These are phyloP conservation scores for Pelobates cultripes DNA, from an alignment of 2,797 vertebrate species.

Conservation along the genomic window DNA sequence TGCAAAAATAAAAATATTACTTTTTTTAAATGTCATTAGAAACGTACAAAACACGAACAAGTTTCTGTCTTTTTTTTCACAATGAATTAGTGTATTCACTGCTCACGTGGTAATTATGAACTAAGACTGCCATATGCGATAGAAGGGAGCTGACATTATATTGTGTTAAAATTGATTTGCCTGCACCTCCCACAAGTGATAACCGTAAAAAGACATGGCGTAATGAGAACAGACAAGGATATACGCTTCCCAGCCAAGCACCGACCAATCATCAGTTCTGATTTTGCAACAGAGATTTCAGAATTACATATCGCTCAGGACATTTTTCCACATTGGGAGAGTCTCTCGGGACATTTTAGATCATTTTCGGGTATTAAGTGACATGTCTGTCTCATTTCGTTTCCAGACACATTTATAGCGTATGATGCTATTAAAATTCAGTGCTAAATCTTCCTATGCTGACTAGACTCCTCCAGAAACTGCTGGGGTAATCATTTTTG, in stretches of 20 bases:
- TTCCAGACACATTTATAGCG: slow-evolving; percentile 54
- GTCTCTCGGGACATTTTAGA: slow-evolving; percentile 40
- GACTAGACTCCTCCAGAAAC: slow-evolving; percentile 62
- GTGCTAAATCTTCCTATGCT: slow-evolving; percentile 65
- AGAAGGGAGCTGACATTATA: slow-evolving; percentile 19
- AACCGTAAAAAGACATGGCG: slow-evolving; percentile 37
- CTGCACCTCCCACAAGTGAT: slow-evolving; percentile 41
- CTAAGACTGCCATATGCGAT: slow-evolving; percentile 7
- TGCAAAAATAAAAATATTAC: too few relatives aligned
- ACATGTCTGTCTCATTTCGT: slow-evolving; percentile 51
- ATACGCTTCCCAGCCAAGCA: slow-evolving; percentile 26
- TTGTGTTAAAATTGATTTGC: slow-evolving; percentile 46
- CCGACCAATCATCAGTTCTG: slow-evolving; percentile 21
- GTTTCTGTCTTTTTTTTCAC: background rate
- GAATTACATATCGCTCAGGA: slow-evolving; percentile 8
- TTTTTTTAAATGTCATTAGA: background rate
- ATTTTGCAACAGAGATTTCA: slow-evolving; percentile 36
- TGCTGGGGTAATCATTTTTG: slow-evolving; percentile 75
- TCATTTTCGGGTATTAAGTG: slow-evolving; percentile 52
- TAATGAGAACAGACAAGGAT: slow-evolving; percentile 32
- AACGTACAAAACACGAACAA: background rate
- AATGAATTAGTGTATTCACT: too few relatives aligned
- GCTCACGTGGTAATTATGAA: slow-evolving; percentile 2
- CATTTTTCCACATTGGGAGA: slow-evolving; percentile 27
- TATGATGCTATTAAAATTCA: slow-evolving; percentile 57